phyloP scores from a whole-genome alignment of 2,797 vertebrate genomes.

The Selene dorsalis region DNA sequence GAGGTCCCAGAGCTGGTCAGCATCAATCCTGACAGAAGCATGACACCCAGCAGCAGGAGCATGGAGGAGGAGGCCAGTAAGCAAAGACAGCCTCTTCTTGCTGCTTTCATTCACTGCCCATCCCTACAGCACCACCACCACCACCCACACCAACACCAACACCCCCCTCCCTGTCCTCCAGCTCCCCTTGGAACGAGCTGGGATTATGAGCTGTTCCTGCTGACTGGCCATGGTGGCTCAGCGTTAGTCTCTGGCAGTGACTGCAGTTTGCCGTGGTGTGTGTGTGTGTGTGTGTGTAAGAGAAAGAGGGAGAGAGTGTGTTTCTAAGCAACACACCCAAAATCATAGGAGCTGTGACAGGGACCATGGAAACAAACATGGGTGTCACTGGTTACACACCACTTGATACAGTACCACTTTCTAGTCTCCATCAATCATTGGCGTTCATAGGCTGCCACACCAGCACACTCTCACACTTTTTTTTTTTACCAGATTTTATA shows the following conservation, averaged over 20 bases:
- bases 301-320: background rate
- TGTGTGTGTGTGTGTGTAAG: background rate
- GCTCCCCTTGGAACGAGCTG: slow-evolving; percentile 23
- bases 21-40: slow-evolving; percentile 33
- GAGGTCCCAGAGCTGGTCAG: slow-evolving; percentile 42
- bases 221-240: slow-evolving; percentile 19
- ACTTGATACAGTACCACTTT: background rate
- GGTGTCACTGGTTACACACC: background rate
- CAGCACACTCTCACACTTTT: background rate
- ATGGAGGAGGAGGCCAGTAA: slow-evolving; percentile 20
- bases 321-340: slow-evolving; percentile 11
- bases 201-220: slow-evolving; percentile 44
- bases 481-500: background rate
- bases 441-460: background rate
- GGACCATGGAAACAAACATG: slow-evolving; percentile 8
- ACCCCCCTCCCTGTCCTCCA: slow-evolving; percentile 1
- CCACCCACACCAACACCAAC: too few relatives aligned
- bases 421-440: background rate
- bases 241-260: slow-evolving; percentile 8
- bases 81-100: slow-evolving; percentile 16
- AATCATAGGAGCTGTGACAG: slow-evolving; percentile 8
- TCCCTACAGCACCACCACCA: background rate
- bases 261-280: slow-evolving; percentile 29
- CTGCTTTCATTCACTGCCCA: background rate
- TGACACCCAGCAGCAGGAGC: slow-evolving; percentile 23